A percentile compares a stretch with the other conserved stretches of the same genome.
These are phyloP conservation scores for Cyprinodon tularosa DNA, from an alignment of 2,113 vertebrate genomes.

Conservation along the genomic window DNA sequence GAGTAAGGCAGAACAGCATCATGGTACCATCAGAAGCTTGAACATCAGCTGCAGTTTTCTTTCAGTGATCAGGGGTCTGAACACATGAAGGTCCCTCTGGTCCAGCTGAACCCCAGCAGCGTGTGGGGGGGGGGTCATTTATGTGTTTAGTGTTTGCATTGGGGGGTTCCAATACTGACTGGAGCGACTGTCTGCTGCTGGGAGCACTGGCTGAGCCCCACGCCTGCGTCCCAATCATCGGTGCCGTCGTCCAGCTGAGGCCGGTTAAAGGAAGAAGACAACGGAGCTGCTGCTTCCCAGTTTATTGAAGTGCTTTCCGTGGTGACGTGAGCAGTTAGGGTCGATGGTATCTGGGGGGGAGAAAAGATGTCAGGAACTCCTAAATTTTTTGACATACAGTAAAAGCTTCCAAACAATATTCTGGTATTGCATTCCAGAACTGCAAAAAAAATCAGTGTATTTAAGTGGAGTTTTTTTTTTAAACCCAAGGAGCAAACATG, in stretches of 20 bases:
- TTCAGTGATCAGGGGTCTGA: background rate
- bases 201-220: background rate
- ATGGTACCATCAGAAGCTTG: conserved; percentile 3
- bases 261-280: background rate
- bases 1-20: conserved; percentile 7
- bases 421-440: no score
- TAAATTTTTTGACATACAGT: no score
- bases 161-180: background rate
- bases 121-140: background rate
- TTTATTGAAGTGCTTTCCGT: conserved; percentile 17
- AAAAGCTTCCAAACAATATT: no score
- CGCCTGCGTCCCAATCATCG: background rate
- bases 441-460: no score
- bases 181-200: background rate
- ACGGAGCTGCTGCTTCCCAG: background rate
- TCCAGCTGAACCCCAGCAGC: background rate
- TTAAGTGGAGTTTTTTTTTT: no score
- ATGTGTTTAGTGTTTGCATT: background rate
- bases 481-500: no score
- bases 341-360: conserved; percentile 87
- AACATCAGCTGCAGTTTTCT: conserved; percentile 4
- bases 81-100: conserved; percentile 45
- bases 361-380: background rate
- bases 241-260: background rate
- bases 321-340: conserved; percentile 76